Base-by-base conservation (phyloP, 2,888 invertebrate species). In the Helleia helle region DNA sequence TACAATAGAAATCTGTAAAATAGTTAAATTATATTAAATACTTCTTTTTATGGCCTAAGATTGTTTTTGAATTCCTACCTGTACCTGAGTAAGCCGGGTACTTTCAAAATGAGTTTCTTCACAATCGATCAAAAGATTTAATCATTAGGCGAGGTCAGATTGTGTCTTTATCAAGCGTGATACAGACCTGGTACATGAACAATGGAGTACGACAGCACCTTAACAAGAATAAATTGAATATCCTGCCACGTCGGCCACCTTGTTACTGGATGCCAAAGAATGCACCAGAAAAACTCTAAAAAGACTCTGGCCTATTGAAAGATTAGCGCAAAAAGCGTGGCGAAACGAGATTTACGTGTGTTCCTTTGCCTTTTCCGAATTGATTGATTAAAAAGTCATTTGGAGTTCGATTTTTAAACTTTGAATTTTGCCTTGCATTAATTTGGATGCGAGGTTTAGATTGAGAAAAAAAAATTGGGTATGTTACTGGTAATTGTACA, bases 181-280 rank as follows among this genome's bases (percentile, higher is more conserved):
- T 38, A 38, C 18, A 29, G 31, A 30, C 1, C 12, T 48, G 48
- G 66, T 62, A 51, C 49, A 56, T 55, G 58, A 57, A 75, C 71
- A 74, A 72, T 57, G 53, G 57, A 36, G 43, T 47, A 46, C 51
- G 59, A 62, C 67, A 62, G 56, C 52, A 60, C 57, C 54, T 60
- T 67, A 70, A 65, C 64, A 55, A 64, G 59, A 58, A 64, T 61
- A 71, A 73, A 76, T 75, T 72, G 71, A 74, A 76, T 62, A 61
- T 70, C 64, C 65, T 65, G 63, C 65, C 54, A 43, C 43, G 45
- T 39, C 69, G 58, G 59, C 53, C 22, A 22, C 14, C 39, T 39
- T 39, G 39, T 39, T 39, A 39, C 39, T 22, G 13, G 14, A 29
- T 14, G 13, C 15, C 5, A 11, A 40, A 25, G 39, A 40, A 40